Evolutionary conservation across 1,140 invertebrate genomes (phyloP).

Genomic region (Ooceraea biroi): DNA sequence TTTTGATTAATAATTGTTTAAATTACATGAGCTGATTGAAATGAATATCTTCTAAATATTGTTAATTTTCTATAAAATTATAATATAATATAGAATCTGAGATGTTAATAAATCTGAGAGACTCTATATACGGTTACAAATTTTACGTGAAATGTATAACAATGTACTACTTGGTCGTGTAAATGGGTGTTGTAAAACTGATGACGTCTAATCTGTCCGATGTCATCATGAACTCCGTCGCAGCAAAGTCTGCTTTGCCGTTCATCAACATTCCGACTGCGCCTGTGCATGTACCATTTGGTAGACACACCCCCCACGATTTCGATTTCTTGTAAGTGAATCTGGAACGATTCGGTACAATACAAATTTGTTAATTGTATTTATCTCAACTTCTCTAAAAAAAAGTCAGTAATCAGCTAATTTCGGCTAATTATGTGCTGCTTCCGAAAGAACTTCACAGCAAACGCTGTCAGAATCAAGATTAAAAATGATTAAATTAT

Average conservation of each 20-base stretch:
- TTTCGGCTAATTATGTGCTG: not conserved
- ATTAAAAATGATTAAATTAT: slow-evolving; percentile 9
- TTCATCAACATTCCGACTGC: slow-evolving; percentile 77
- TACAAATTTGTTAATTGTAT: not conserved
- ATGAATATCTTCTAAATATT: not conserved
- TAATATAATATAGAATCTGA: no score
- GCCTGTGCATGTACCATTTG: slow-evolving; percentile 81
- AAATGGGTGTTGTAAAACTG: slow-evolving; percentile 82
- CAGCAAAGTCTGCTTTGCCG: slow-evolving; percentile 79
- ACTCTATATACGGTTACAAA: no score
- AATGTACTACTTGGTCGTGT: slow-evolving; percentile 81
- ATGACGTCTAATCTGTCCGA: slow-evolving; percentile 78
- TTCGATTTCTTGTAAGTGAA: slow-evolving; percentile 73
- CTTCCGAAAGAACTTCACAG: slow-evolving; percentile 32
- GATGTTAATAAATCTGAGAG: no score
- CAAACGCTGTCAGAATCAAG: slow-evolving; percentile 5
- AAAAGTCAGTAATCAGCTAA: not conserved
- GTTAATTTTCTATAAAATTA: not conserved
- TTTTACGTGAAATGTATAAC: not conserved
- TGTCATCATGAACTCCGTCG: slow-evolving; percentile 82
- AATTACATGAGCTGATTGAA: not conserved
- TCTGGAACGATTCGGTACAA: slow-evolving; percentile 55
- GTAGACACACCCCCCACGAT: slow-evolving; percentile 76
- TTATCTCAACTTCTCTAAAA: not conserved
- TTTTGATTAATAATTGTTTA: no score